phyloP scores from a whole-genome alignment of 1,140 invertebrate species.

The Coptotermes formosanus region DNA sequence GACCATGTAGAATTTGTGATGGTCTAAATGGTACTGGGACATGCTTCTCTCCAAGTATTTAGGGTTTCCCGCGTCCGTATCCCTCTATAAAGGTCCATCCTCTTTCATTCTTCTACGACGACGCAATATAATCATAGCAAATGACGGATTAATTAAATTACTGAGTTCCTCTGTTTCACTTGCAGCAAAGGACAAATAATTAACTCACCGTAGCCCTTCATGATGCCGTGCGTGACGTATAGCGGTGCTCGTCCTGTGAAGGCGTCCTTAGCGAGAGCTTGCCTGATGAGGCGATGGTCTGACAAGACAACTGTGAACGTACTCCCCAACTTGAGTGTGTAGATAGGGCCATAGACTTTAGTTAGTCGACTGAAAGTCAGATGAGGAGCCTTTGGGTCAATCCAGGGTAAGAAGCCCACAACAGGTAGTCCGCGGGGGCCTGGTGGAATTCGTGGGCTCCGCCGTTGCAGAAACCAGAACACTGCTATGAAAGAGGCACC shows the following conservation, averaged over 20 bases:
- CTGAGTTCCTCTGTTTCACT: too few species aligned
- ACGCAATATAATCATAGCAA: too few species aligned
- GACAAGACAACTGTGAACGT: conserved; percentile 71
- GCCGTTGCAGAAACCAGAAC: neutral
- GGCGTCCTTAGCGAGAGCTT: conserved; percentile 65
- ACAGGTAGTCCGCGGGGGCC: conserved; percentile 76
- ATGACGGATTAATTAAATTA: too few species aligned
- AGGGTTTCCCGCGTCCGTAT: too few species aligned
- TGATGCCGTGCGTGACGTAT: conserved; percentile 79
- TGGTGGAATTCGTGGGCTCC: conserved; percentile 55
- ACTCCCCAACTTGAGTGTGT: conserved; percentile 67
- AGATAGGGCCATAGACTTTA: conserved; percentile 68
- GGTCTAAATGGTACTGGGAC: too few species aligned
- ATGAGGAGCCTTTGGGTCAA: conserved; percentile 67
- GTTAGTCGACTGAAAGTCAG: conserved; percentile 63
- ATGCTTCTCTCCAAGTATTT: too few species aligned
- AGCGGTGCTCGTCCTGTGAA: conserved; percentile 74
- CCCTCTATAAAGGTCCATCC: too few species aligned
- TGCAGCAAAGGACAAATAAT: too few species aligned
- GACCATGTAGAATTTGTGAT: too few species aligned
- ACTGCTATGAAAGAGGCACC: too few species aligned
- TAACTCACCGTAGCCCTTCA: conserved; percentile 76
- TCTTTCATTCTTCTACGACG: too few species aligned
- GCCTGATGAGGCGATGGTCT: conserved; percentile 66
- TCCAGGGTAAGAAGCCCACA: conserved; percentile 72